These are phyloP conservation scores for Neomorphus geoffroyi DNA, from an alignment of 2,797 vertebrate genomes.

Conservation along the genomic window DNA sequence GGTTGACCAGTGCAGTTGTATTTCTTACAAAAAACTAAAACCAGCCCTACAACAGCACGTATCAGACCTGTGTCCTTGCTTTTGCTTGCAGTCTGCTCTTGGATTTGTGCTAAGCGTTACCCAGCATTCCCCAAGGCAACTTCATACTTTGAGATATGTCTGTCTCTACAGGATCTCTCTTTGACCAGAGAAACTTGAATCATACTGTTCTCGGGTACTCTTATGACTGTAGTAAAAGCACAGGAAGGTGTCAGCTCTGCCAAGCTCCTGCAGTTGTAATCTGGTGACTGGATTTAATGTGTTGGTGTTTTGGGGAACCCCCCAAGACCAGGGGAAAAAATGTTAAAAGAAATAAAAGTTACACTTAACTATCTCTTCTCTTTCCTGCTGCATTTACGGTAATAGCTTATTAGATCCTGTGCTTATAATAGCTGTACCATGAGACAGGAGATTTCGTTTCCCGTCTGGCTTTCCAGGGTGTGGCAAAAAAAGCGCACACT, in stretches of 20 bases:
- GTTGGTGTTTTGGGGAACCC: background rate
- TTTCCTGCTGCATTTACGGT: background rate
- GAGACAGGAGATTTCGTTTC: constrained; percentile 34
- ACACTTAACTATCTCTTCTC: background rate
- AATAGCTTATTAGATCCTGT: background rate
- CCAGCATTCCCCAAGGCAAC: background rate
- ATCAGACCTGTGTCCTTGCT: background rate
- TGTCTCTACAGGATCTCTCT: background rate
- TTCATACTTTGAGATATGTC: rapidly evolving
- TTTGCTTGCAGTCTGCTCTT: background rate
- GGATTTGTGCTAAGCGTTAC: background rate
- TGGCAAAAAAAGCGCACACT: background rate
- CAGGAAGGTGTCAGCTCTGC: background rate
- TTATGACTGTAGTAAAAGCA: background rate
- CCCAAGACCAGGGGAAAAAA: rapidly evolving
- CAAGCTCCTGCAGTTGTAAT: background rate
- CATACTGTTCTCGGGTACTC: background rate
- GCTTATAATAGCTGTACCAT: background rate
- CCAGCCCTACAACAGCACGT: background rate
- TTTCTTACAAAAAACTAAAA: background rate
- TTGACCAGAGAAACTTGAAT: background rate
- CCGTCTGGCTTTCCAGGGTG: background rate
- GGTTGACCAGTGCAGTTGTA: background rate
- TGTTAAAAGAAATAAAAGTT: background rate
- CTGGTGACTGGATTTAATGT: background rate